A percentile compares a stretch with the other conserved stretches of the same genome.
Evolutionary conservation across 2,888 invertebrate genomes (phyloP).

Genomic region (Polyploca ridens): DNA sequence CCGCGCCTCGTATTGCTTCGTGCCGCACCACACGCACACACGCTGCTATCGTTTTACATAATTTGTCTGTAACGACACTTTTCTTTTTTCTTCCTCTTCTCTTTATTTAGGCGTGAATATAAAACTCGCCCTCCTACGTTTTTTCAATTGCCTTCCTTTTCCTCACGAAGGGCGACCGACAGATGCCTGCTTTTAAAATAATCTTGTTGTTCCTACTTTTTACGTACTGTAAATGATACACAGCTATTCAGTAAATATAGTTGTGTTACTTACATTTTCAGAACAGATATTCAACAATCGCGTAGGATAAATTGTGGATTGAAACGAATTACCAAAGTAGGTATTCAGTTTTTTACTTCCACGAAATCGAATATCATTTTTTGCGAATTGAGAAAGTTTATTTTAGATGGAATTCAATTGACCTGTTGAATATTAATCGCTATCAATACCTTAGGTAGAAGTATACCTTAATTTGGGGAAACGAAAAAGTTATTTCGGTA

Average conservation of each 20-base stretch:
- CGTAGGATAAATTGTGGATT: neutral
- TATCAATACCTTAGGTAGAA: conserved; percentile 11
- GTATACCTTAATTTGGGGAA: conserved; percentile 20
- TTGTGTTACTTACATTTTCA: neutral
- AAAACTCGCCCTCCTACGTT: conserved; percentile 10
- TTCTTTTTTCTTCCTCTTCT: conserved; percentile 18
- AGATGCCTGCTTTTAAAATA: neutral
- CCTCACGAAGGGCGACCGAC: neutral
- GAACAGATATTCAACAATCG: neutral
- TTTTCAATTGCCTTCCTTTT: neutral
- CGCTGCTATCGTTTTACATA: conserved; percentile 31
- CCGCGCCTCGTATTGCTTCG: conserved; percentile 37
- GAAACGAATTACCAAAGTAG: neutral
- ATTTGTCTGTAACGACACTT: conserved; percentile 25
- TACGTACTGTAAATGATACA: neutral
- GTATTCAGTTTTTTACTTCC: neutral
- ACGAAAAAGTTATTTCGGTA: conserved; percentile 27
- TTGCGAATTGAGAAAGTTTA: neutral
- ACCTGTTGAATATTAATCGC: conserved; percentile 10
- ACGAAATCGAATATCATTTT: neutral
- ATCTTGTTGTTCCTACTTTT: neutral
- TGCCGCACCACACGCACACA: conserved; percentile 20
- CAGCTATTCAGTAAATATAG: neutral
- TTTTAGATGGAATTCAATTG: conserved; percentile 10
- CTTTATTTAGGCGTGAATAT: conserved; percentile 21